Percentiles rank a stretch among this genome's conserved stretches.
phyloP scores from a whole-genome alignment of 2,113 vertebrate genomes.

The Dendropsophus ebraccatus region DNA sequence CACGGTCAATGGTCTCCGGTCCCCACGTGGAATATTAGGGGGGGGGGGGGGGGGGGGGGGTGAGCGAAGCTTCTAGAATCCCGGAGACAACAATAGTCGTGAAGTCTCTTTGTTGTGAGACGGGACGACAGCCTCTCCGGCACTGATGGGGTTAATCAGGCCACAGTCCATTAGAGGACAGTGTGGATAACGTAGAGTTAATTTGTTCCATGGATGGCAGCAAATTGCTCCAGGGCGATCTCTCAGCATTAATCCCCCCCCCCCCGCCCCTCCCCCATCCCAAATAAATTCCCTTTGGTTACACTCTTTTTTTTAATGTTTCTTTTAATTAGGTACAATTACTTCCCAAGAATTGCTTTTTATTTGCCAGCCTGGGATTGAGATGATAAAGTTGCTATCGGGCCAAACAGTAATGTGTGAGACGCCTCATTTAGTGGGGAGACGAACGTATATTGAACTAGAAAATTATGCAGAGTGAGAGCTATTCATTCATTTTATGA shows the following conservation, averaged over 20 bases:
- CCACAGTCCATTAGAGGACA: slow-evolving; percentile 26
- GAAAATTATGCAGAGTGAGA: slow-evolving; percentile 88
- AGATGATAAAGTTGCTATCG: slow-evolving; percentile 87
- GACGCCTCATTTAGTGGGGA: slow-evolving; percentile 85
- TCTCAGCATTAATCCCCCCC: slow-evolving; percentile 85
- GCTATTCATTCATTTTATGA: slow-evolving; percentile 89
- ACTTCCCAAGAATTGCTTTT: slow-evolving; percentile 89
- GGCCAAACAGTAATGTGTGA: slow-evolving; percentile 79
- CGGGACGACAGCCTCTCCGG: not conserved
- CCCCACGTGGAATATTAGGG: no score
- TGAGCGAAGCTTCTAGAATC: no score
- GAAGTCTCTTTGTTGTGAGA: not conserved
- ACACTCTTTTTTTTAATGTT: slow-evolving; percentile 86
- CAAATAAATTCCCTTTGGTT: slow-evolving; percentile 91
- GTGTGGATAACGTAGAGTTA: slow-evolving; percentile 44
- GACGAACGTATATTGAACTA: slow-evolving; percentile 90
- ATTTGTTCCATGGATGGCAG: slow-evolving; percentile 49
- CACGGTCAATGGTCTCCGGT: no score
- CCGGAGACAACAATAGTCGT: no score
- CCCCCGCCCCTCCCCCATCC: slow-evolving; percentile 66
- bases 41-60: no score
- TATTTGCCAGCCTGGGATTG: slow-evolving; percentile 87
- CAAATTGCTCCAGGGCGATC: slow-evolving; percentile 75
- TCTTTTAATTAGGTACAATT: slow-evolving; percentile 90
- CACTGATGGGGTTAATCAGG: slow-evolving; percentile 14